A percentile compares a stretch with the other conserved stretches of the same genome.
Conservation (phyloP, 2,888 invertebrate species). For the Eledona agricola region DNA sequence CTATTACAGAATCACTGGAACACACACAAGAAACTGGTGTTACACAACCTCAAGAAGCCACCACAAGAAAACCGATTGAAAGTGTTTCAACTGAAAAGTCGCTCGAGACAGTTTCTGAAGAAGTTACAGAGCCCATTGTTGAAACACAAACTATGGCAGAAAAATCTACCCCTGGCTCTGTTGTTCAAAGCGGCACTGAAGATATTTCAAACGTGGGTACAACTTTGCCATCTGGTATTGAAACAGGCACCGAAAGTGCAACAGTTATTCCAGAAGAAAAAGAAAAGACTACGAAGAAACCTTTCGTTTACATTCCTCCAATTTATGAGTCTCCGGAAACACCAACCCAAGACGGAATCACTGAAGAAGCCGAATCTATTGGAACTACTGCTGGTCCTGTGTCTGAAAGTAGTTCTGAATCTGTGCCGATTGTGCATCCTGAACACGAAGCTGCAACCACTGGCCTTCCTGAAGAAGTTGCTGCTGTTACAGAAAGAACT, state of each 20-base stretch:
- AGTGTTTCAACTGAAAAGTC: no score
- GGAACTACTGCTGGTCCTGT: conserved; percentile 1
- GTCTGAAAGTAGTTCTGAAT: conserved; percentile 5
- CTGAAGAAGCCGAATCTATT: conserved; percentile 1
- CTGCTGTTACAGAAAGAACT: conserved; percentile 3
- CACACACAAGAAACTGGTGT: no score
- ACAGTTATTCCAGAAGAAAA: conserved; percentile 20
- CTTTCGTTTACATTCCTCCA: conserved; percentile 8
- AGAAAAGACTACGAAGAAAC: conserved; percentile 8
- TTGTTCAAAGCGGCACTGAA: conserved; percentile 16
- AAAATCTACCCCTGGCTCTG: conserved; percentile 2
- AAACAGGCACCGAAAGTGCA: conserved; percentile 22
- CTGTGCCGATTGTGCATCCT: conserved; percentile 4
- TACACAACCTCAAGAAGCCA: no score
- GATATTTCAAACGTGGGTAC: no score
- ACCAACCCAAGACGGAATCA: conserved; percentile 3
- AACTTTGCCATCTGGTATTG: no score
- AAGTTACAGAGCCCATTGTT: no score
- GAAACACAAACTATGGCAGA: no score
- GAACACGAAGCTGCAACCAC: conserved; percentile 9
- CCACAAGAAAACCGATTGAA: no score
- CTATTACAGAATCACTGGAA: no score
- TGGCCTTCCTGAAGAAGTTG: not conserved
- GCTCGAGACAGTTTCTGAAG: no score
- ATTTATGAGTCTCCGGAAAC: conserved; percentile 3